Conservation (phyloP, 1,140 invertebrate species). For the Pseudomyrmex dendroicus region DNA sequence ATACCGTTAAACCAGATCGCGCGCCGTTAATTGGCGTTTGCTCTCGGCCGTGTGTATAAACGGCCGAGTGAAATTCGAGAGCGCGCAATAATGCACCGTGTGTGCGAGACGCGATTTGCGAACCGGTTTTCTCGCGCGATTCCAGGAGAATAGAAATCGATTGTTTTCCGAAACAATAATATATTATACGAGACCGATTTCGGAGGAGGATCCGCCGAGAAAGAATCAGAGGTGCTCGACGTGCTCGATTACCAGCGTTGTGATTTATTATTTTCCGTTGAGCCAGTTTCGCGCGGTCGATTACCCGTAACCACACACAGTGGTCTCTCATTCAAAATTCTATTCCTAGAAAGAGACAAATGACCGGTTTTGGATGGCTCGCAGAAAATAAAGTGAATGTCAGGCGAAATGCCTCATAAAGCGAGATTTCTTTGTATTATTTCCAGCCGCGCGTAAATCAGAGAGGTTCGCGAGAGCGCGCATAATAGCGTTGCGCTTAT, state of each 20-base stretch:
- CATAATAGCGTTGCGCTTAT: neutral
- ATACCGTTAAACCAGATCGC: conserved; percentile 56
- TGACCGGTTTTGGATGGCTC: neutral
- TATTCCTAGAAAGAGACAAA: neutral
- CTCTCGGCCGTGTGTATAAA: neutral
- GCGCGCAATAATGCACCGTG: neutral
- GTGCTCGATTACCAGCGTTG: neutral
- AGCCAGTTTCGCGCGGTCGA: conserved; percentile 28
- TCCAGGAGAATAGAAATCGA: neutral
- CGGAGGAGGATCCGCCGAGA: neutral
- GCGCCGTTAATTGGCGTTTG: conserved; percentile 56
- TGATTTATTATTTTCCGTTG: conserved; percentile 11
- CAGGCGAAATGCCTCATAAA: neutral
- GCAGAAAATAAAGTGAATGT: neutral
- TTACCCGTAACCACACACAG: conserved; percentile 8
- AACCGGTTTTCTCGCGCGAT: conserved; percentile 9
- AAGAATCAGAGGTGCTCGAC: neutral
- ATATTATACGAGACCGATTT: too few species aligned
- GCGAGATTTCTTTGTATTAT: conserved; percentile 7
- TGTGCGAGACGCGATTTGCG: neutral
- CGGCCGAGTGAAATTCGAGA: neutral
- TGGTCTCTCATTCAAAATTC: neutral
- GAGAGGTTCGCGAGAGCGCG: too few species aligned
- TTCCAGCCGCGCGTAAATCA: too few species aligned
- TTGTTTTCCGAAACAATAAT: too few species aligned